Evolutionary conservation across 2,888 invertebrate species (phyloP), one percentile per base, ranked within the genome.

Genomic region (Apamea crenata): DNA sequence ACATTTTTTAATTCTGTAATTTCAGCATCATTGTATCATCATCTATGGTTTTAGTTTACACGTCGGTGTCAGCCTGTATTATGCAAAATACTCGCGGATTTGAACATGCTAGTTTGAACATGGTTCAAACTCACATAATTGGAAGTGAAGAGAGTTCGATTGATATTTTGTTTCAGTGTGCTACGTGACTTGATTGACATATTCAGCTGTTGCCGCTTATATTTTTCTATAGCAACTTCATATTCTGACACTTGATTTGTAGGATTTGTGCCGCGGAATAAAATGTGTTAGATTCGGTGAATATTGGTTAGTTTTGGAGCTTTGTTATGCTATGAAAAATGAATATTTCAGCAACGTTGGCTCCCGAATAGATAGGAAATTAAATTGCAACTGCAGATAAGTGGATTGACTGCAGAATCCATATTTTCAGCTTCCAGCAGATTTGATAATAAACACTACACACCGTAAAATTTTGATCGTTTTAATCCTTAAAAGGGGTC

Each of bases 151-250:
- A 87, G 86, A 87, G 73, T 84, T 80, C 81, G 78, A 89, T 90
- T 86, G 85, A 89, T 87, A 79, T 84, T 87, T 86, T 78, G 65
- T 77, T 76, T 71, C 74, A 84, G 53, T 67, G 63, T 81, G 86
- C 78, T n/a, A 84, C 85, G 79, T 78, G 82, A 77, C 86, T 86
- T 89, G 90, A 91, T 91, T 91, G 90, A 87, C 87, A 87, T 78
- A 88, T 91, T 86, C 88, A 88, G 82, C 73, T 77, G 79, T 67
- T 69, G 40, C 59, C 73, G 74, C 63, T 78, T 74, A 32, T 80
- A 77, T 81, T 83, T 85, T 77, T 72, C 71, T 71, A 32, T 69
- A 80, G 75, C 72, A 81, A 83, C 53, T 76, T 83, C 16, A 78
- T 87, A 80, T 78, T 74, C 71, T 78, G 79, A 72, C 74, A 82